Base-by-base conservation (phyloP, 2,113 vertebrate species). In the Panthera tigris region DNA sequence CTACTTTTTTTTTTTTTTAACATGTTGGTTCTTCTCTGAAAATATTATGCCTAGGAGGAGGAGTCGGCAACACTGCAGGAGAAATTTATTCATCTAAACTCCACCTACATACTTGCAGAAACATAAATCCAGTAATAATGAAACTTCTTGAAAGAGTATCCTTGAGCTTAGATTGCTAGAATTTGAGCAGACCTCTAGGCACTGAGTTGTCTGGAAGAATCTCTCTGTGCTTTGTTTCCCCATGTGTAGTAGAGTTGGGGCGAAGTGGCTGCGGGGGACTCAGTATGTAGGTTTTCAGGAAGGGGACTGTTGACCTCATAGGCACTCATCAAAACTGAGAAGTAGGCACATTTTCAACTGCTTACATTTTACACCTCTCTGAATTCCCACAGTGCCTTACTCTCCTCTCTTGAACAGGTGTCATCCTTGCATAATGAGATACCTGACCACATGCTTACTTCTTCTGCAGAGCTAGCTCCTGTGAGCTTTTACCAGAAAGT, bases 81-180 rank as follows among this genome's bases (percentile, higher is more conserved):
- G 48, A 14, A n/a, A 68, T 45, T 9, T 52, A 11, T 25, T 52
- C 69, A 88, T 73, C 69, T 66, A 71, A 87, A 71, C 2, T 78
- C 83, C 18, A 84, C 33, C 55, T 87, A 1, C 7, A 36, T 33
- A 29, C 39, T 36, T 93, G 4, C 3, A 78, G 80, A 66, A 87
- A 31, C 11, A 0, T 66, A 76, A 82, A 79, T 19, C 7, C 45
- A 82, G 55, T 45, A 68, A 65, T 29, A 93, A 83, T 10, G 76
- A n/a, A 66, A 73, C 8, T 55, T 82, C 41, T 79, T 66, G 15
- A 86, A 89, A 86, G 71, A 89, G 14, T 4, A 55, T n/a, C 41
- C 74, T 61, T 41, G 48, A 66, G 78, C 79, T 98, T 92, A 85
- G 45, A 29, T 14, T 81, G n/a, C 33, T 89, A 71, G 65, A 81